Percentiles rank a stretch among this genome's conserved stretches.
Conservation (phyloP, 2,113 vertebrate genomes). For the Sialia sialis region DNA sequence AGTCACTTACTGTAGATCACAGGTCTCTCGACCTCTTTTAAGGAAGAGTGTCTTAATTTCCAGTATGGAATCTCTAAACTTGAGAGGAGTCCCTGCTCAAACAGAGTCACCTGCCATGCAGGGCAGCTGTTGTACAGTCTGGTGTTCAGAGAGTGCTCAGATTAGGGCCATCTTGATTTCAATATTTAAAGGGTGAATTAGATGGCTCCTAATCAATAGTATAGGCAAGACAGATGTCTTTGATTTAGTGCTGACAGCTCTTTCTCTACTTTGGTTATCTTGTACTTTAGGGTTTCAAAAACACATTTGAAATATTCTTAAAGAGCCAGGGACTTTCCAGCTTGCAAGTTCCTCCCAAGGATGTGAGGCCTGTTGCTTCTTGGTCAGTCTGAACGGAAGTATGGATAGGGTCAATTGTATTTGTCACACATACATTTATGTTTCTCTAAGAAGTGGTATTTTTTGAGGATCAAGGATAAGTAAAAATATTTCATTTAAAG, state of each 20-base stretch:
- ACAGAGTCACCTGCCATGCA: not conserved
- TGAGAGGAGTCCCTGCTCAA: not conserved
- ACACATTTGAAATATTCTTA: not conserved
- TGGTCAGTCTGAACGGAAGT: not conserved
- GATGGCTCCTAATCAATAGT: not conserved
- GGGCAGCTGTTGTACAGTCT: not conserved
- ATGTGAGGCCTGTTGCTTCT: not conserved
- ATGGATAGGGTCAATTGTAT: not conserved
- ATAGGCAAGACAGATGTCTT: not conserved
- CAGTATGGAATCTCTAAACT: not conserved
- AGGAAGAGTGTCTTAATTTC: not conserved
- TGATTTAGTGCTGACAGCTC: not conserved
- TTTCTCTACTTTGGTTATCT: not conserved
- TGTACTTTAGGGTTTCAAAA: not conserved
- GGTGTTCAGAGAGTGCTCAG: not conserved
- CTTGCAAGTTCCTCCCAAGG: not conserved
- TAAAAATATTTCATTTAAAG: not conserved
- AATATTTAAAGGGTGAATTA: not conserved
- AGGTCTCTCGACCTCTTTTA: not conserved
- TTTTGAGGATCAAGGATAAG: not conserved
- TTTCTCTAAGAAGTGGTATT: not conserved
- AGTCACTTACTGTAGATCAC: not conserved
- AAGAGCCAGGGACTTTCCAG: not conserved
- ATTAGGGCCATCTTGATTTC: not conserved
- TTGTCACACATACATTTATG: rapidly evolving